phyloP scores from a whole-genome alignment of 2,113 vertebrate species.

The Empidonax traillii region DNA sequence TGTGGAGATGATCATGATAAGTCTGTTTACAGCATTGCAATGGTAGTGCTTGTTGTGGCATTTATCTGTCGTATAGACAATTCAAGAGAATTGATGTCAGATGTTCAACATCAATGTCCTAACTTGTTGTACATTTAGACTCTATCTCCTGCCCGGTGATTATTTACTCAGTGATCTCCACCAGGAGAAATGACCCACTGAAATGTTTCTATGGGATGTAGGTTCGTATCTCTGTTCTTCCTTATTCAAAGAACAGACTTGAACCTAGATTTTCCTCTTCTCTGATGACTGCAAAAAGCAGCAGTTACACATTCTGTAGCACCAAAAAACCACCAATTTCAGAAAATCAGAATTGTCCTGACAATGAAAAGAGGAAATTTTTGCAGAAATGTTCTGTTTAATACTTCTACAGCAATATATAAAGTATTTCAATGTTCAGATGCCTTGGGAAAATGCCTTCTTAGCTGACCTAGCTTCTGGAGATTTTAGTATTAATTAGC shows the following conservation, averaged over 20 bases:
- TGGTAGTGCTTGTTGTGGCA: background rate
- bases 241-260: background rate
- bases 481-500: slow-evolving; percentile 1
- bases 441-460: background rate
- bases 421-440: background rate
- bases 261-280: background rate
- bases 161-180: background rate
- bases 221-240: background rate
- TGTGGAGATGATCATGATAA: background rate
- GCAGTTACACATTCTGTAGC: background rate
- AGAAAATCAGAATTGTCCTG: background rate
- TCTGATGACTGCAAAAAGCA: background rate
- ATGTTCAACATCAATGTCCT: background rate
- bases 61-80: background rate
- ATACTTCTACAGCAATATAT: background rate
- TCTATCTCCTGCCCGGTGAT: background rate
- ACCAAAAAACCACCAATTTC: background rate
- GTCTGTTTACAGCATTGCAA: background rate
- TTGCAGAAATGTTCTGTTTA: background rate
- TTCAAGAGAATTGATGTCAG: background rate
- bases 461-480: slow-evolving; percentile 5
- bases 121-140: background rate
- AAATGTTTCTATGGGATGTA: background rate
- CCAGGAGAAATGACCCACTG: background rate
- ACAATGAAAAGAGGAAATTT: background rate